Conservation (phyloP, 2,888 invertebrate genomes). For the Patella pellucida region DNA sequence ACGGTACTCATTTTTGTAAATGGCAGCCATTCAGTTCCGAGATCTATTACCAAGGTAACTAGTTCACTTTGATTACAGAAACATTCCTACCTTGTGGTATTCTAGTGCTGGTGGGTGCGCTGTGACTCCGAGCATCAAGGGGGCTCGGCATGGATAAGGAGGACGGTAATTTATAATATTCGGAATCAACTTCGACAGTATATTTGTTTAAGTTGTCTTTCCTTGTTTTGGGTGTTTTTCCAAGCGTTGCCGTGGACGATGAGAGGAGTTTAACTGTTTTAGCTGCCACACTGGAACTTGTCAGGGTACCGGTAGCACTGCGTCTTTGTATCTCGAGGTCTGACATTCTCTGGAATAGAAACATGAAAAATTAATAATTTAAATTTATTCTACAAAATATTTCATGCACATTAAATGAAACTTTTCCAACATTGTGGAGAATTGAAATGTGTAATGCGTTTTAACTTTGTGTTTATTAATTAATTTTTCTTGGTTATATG, state of each 20-base stretch:
- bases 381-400: too few species aligned
- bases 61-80: not conserved
- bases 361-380: too few species aligned
- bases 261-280: constrained; percentile 59
- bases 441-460: too few species aligned
- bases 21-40: too few species aligned
- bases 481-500: too few species aligned
- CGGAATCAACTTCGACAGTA: constrained; percentile 60
- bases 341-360: constrained; percentile 62
- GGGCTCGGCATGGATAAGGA: constrained; percentile 48
- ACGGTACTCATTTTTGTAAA: too few species aligned
- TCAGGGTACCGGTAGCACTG: constrained; percentile 65
- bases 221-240: constrained; percentile 54
- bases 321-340: constrained; percentile 65
- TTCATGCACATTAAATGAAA: too few species aligned
- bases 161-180: constrained; percentile 59
- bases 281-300: constrained; percentile 59
- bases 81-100: not conserved
- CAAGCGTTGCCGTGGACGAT: constrained; percentile 46
- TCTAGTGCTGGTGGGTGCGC: constrained; percentile 40
- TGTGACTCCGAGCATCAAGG: constrained; percentile 30
- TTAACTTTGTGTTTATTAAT: too few species aligned
- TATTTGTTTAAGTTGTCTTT: constrained; percentile 34
- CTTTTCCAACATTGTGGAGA: too few species aligned
- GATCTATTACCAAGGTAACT: too few species aligned